Base-by-base conservation (phyloP, 30 jellyfish, hydroid and myxozoan genomes). In the Chironex yamaguchii region DNA sequence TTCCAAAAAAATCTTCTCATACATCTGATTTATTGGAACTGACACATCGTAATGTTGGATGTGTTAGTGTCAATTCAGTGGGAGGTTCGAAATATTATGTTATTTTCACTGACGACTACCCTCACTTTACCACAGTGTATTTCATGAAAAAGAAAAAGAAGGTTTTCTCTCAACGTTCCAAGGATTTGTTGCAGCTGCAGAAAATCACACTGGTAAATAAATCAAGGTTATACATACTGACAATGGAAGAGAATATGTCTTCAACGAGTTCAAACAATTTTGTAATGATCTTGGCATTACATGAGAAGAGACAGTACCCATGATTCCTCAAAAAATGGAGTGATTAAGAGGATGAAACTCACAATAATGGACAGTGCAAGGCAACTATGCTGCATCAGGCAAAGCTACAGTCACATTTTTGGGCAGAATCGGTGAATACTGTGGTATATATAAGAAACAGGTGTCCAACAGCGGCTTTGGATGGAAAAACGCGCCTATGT, bases 341-440 rank as follows among this genome's bases (percentile, higher is more conserved):
- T 53, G 27, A 81, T 81, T 1, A 81, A 78, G 27, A 66, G 68
- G 29, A 78, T 78, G 90, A 78, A 78, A 69, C 79, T 36, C 28
- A 78, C 84, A 53, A 13, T 32, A 23, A 24, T 78, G 21, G 83
- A 31, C 32, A 0, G 81, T 53, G 84, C 83, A 78, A 54, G 84
- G 29, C 62, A n/a, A n/a, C 90, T 53, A 78, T 78, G 90, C 34
- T 78, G 84, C 52, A 20, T 53, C 90, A 78, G 29, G 90, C 90
- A 29, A 54, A 31, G 30, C 54, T 53, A 72, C 90, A 80, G 27
- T 42, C 36, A 24, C 36, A 25, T 28, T 58, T 66, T 78, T 80
- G 84, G 91, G 85, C 91, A 62, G 84, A 80, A 2, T 71, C 91
- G 9, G 71, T 62, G 21, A 32, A 33, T 20, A 80, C 91, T 29